Evolutionary conservation across 1,140 invertebrate genomes (phyloP), one percentile per base, ranked within the genome.

Genomic region (Drosophila prosaltans): DNA sequence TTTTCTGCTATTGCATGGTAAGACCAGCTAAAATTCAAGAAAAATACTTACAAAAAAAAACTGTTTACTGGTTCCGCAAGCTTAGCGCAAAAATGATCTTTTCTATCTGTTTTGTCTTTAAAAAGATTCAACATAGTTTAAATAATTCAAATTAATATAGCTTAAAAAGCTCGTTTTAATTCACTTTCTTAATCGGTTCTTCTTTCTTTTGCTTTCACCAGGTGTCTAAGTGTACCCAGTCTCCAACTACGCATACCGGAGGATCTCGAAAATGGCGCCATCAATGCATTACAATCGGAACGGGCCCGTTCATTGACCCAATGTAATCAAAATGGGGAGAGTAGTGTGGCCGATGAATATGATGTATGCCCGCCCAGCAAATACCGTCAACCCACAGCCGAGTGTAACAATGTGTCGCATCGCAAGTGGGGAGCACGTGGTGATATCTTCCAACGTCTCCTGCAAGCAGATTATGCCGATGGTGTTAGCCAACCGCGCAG

Each of bases 341-440:
- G 48, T 58, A 80, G 55, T 21, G 84, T 77, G 21, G 81, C 85
- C 48, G 65, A 68, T 8, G 84, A 81, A 11, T 91, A 86, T 26
- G 88, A 92, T 63, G 83, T 92, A 7, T 97, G 96, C 86, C 96
- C 95, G 2, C 95, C 96, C 3, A 96, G 94, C 92, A 96, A 95
- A 81, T 97, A 95, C 91, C 94, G 98, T 55, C 96, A 96, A 30
- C 95, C 95, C 11, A 97, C 96, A 45, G 98, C 97, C 0, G 95
- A 97, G 86, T 99, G 98, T 92, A 99, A 99, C 93, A 99, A 99
- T 92, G 95, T 99, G 0, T 94, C 97, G 41, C 95, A 98, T 91
- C 95, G 97, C 5, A 94, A 95, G 10, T 98, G 97, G 97, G 98
- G 98, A 2, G 95, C 96, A 62, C 94, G 97, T 30, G 96, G 97